Percentiles rank a stretch among this genome's conserved stretches.
phyloP scores from a whole-genome alignment of 2,113 vertebrate genomes.

The Rhizomys pruinosus region DNA sequence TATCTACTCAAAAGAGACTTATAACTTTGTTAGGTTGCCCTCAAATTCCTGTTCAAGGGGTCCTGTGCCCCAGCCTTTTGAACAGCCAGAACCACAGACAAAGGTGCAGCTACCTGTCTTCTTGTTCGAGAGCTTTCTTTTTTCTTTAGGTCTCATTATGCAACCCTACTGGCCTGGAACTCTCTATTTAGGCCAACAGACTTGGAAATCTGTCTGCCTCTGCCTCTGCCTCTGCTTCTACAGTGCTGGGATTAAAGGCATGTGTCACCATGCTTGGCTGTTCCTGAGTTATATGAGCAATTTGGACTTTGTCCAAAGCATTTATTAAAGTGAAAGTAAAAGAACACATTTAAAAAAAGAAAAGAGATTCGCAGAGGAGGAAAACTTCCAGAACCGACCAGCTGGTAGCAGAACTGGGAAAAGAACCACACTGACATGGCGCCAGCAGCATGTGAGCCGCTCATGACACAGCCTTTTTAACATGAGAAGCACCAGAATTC shows the following conservation, averaged over 20 bases:
- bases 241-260: background rate
- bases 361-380: background rate
- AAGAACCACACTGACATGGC: background rate
- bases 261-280: background rate
- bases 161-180: no score
- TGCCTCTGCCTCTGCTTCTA: background rate
- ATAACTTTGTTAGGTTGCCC: background rate
- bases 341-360: background rate
- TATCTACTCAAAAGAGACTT: background rate
- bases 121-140: no score
- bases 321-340: conserved; percentile 16
- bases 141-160: no score
- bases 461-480: background rate
- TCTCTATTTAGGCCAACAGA: no score
- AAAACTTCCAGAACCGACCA: background rate
- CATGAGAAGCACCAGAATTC: background rate
- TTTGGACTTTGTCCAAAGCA: background rate
- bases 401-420: background rate
- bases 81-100: no score
- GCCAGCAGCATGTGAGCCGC: background rate
- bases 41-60: background rate
- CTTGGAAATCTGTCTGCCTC: no score
- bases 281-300: conserved; percentile 14
- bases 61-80: background rate
- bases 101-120: no score